Evolutionary conservation across 1,140 invertebrate species (phyloP), one percentile per base, ranked within the genome.

Genomic region (Drosophila lowei): DNA sequence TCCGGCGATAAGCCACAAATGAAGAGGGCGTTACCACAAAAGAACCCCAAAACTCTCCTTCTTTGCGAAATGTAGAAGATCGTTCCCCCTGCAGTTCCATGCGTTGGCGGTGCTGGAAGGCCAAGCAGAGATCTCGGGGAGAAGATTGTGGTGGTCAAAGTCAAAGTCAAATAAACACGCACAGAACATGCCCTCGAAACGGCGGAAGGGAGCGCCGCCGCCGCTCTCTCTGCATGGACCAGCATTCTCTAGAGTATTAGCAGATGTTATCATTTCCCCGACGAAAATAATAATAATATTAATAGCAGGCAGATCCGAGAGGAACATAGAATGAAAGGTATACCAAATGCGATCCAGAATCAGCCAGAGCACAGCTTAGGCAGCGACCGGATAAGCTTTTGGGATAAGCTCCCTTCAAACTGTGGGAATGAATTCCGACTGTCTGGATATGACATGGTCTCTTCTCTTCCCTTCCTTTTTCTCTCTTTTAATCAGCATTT

Each of bases 111-210:
- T 79, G 71, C 79, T 79, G 66, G 65, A 58, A 34, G n/a, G 65
- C 53, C 64, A 4, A 5, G 11, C 34, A 38, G 34, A 66, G 79
- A 83, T 83, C 76, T 76, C 11, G 41, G 55, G 34, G 25, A 47
- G 28, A 25, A 72, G 80, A 83, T 79, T 79, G 76, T 53, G 25
- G 23, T 44, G 34, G 55, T 68, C 47, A 34, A 71, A 66, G 66
- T 67, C 46, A 83, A 83, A 83, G 79, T 76, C 71, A 85, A 83
- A 83, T 76, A 72, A 83, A 85, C 79, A 83, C 79, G 80, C 79
- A 83, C 76, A 71, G 64, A 74, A 65, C 56, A 72, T 67, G 67
- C 46, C 58, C 58, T 55, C 46, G 42, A 70, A 50, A 47, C 41
- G 48, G 64, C 70, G 79, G 70, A 70, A 72, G 72, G 78, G 78